Percentiles rank a stretch among this genome's conserved stretches.
Conservation (phyloP, 2,797 vertebrate genomes). For the Anniella stebbinsi region DNA sequence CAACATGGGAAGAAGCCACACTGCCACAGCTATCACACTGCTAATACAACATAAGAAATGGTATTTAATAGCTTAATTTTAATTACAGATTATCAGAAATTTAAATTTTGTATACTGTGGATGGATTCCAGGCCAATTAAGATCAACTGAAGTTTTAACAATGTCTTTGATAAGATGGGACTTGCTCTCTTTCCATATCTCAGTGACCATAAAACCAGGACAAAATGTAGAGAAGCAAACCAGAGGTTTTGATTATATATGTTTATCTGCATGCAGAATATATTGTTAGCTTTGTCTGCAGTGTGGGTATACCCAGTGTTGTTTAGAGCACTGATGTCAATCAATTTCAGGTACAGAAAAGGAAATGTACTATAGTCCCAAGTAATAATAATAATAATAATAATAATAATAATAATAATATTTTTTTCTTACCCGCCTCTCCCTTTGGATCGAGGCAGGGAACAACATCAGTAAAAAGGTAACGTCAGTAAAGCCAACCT, state of each 20-base stretch:
- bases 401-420: too few relatives aligned
- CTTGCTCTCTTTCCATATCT: background rate
- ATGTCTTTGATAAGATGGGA: background rate
- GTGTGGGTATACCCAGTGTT: background rate
- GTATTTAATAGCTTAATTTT: background rate
- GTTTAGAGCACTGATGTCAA: background rate
- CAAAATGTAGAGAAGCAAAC: constrained; percentile 17
- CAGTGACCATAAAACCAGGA: background rate
- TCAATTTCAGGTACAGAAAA: constrained; percentile 12
- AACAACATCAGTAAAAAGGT: too few relatives aligned
- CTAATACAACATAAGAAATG: background rate
- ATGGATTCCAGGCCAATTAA: background rate
- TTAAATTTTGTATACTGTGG: constrained; percentile 16
- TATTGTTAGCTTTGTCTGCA: background rate
- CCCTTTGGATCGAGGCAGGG: too few relatives aligned
- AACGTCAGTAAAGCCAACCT: background rate
- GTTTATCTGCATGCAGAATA: background rate
- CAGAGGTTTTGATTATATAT: constrained; percentile 13
- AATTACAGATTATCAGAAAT: background rate
- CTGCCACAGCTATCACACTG: background rate
- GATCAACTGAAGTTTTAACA: background rate
- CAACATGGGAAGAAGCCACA: background rate
- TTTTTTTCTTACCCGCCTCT: too few relatives aligned
- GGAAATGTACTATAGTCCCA: constrained; percentile 7
- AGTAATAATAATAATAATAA: too few relatives aligned